phyloP scores from a whole-genome alignment of 2,797 vertebrate genomes.

The Chaetophractus vellerosus region DNA sequence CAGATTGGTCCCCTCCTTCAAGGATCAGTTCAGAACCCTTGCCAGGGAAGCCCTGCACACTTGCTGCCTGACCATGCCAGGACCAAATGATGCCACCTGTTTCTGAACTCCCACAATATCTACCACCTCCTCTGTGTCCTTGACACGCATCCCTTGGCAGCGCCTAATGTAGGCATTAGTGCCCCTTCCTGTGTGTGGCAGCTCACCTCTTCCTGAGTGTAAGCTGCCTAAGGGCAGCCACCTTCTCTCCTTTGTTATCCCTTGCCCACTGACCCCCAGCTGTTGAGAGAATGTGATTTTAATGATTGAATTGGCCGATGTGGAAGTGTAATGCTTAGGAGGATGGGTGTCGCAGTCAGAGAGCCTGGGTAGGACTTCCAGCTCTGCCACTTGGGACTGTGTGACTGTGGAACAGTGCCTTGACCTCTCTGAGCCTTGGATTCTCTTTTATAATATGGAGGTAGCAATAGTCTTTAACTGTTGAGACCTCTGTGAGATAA shows the following conservation, averaged over 20 bases:
- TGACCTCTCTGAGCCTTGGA: not conserved
- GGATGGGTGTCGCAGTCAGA: not conserved
- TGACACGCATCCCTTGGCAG: too few species aligned
- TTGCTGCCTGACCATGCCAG: not conserved
- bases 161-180: not conserved
- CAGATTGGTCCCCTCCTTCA: not conserved
- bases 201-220: not conserved
- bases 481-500: rapidly evolving
- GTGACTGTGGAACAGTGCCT: not conserved
- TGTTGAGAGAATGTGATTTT: not conserved
- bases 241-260: not conserved
- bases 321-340: not conserved
- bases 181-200: not conserved
- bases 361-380: not conserved
- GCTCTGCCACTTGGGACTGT: not conserved
- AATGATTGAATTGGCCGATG: not conserved
- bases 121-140: not conserved
- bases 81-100: not conserved
- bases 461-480: too few species aligned
- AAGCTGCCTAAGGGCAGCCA: not conserved
- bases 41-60: not conserved
- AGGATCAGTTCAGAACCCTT: too few species aligned
- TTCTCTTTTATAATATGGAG: not conserved
- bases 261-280: rapidly evolving
- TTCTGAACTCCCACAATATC: not conserved